These are phyloP conservation scores for Dexiosoma caninum DNA, from an alignment of 2,888 invertebrate species.

Conservation along the genomic window DNA sequence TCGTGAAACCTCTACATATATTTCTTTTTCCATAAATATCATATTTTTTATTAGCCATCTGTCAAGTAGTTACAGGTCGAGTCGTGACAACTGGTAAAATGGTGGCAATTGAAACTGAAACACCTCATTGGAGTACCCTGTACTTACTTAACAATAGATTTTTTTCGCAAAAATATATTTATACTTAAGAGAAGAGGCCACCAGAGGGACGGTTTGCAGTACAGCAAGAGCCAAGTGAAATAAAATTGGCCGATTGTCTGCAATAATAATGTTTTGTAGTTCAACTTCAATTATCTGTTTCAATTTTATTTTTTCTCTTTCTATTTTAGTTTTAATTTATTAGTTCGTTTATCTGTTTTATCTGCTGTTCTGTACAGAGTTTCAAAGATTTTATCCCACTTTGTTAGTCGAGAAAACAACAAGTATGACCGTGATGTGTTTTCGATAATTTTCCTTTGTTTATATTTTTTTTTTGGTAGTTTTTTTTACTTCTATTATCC, in stretches of 20 bases:
- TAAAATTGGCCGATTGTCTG: constrained; percentile 26
- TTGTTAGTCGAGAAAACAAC: background rate
- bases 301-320: constrained; percentile 22
- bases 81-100: no score
- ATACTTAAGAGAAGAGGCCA: no score
- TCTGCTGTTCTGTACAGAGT: background rate
- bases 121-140: no score
- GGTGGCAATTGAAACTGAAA: no score
- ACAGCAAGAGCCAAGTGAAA: constrained; percentile 21
- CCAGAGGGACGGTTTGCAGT: background rate
- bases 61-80: no score
- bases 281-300: constrained; percentile 37
- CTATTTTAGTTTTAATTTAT: constrained; percentile 37
- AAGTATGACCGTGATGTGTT: constrained; percentile 34
- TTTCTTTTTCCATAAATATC: no score
- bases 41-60: no score
- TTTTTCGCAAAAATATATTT: no score
- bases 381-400: background rate
- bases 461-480: background rate
- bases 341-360: constrained; percentile 18
- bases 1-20: no score
- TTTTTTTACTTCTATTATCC: constrained; percentile 9
- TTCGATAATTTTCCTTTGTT: constrained; percentile 28
- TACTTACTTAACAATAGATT: no score
- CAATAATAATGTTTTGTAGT: constrained; percentile 24